These are phyloP conservation scores for Myzus persicae DNA, from an alignment of 1,140 invertebrate genomes.

Conservation along the genomic window DNA sequence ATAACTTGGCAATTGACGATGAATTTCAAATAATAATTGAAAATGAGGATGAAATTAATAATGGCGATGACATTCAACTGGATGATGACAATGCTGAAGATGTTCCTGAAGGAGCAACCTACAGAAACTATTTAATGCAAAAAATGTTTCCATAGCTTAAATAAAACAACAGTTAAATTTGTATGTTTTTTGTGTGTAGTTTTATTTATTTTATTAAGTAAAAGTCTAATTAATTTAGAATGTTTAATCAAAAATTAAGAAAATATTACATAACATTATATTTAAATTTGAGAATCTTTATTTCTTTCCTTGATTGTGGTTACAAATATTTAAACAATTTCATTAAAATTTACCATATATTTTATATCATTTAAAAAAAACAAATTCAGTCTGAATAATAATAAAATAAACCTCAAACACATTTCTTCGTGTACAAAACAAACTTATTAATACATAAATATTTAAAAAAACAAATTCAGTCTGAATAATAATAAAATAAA, in stretches of 20 bases:
- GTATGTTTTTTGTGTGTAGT: neutral
- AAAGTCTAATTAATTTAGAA: neutral
- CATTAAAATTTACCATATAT: too few species aligned
- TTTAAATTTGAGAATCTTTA: neutral
- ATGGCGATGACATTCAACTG: neutral
- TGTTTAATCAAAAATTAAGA: neutral
- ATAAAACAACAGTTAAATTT: constrained; percentile 21
- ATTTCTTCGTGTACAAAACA: too few species aligned
- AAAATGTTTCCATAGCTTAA: constrained; percentile 3
- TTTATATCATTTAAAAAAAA: too few species aligned
- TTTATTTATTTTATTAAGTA: neutral
- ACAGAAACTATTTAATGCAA: constrained; percentile 3
- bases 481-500: too few species aligned
- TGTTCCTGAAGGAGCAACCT: constrained; percentile 26
- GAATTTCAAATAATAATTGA: constrained; percentile 24
- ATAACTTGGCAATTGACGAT: constrained; percentile 29
- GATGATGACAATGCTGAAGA: neutral
- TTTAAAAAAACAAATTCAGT: too few species aligned
- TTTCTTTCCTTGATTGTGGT: too few species aligned
- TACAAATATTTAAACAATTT: too few species aligned
- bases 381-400: too few species aligned
- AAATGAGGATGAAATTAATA: constrained; percentile 17
- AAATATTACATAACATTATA: neutral
- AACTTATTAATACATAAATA: too few species aligned
- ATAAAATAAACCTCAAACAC: too few species aligned